These are phyloP conservation scores for Globicephala melas DNA, from an alignment of 2,113 vertebrate genomes.

Conservation along the genomic window DNA sequence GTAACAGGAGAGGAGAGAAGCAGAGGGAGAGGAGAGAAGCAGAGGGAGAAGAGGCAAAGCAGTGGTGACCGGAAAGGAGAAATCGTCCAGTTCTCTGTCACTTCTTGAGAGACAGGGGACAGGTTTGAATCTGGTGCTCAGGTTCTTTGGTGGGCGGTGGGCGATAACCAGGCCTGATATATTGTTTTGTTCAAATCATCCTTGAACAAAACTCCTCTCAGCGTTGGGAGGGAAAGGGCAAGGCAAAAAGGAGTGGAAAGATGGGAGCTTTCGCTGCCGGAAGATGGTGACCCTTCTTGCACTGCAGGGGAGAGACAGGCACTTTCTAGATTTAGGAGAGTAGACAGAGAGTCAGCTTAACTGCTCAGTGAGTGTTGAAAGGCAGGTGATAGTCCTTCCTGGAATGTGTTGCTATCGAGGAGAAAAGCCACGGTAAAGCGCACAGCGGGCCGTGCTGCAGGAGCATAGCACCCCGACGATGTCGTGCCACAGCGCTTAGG, in stretches of 20 bases:
- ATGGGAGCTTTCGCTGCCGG: background rate
- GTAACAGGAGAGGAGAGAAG: background rate
- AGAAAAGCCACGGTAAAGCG: background rate
- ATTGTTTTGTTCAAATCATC: background rate
- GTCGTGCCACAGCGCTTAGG: background rate
- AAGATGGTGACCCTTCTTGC: background rate
- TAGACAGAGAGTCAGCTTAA: background rate
- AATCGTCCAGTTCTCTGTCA: background rate
- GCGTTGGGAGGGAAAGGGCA: background rate
- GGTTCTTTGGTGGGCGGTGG: background rate
- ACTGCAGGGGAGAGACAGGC: background rate
- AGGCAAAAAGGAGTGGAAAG: background rate
- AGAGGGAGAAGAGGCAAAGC: background rate
- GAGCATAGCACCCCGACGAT: fast-evolving
- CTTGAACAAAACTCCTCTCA: background rate
- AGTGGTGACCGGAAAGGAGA: background rate
- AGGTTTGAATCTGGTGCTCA: background rate
- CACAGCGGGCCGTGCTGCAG: background rate
- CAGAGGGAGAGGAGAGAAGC: background rate
- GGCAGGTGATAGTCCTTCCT: background rate
- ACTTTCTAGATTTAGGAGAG: background rate
- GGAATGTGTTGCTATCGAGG: background rate
- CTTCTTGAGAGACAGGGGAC: background rate
- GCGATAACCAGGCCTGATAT: background rate
- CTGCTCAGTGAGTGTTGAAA: background rate